Conservation (phyloP, 2,888 invertebrate species). For the Cistogaster globosa region DNA sequence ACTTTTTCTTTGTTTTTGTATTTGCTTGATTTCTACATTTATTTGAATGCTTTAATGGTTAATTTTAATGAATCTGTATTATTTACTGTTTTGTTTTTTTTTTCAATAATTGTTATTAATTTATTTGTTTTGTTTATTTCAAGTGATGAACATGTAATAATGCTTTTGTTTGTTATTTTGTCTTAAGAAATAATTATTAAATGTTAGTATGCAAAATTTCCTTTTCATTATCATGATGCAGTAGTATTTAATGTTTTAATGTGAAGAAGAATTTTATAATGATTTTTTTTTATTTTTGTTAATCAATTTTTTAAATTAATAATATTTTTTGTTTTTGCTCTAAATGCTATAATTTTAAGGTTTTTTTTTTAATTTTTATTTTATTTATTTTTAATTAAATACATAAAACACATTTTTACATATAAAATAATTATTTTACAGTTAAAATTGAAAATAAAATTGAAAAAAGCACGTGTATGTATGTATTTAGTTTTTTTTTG, state of each 20-base stretch:
- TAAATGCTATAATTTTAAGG: conserved; percentile 57
- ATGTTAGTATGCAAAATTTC: conserved; percentile 63
- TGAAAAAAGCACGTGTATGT: conserved; percentile 26
- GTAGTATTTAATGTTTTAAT: conserved; percentile 55
- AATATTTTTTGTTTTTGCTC: conserved; percentile 58
- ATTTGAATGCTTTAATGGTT: conserved; percentile 61
- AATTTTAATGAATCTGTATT: conserved; percentile 56
- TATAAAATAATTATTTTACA: conserved; percentile 68
- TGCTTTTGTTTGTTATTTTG: conserved; percentile 35
- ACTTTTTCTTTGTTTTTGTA: conserved; percentile 50
- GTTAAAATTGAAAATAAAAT: conserved; percentile 51
- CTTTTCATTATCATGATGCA: conserved; percentile 51
- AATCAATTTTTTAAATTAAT: conserved; percentile 56
- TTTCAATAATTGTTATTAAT: conserved; percentile 41
- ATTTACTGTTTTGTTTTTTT: conserved; percentile 46
- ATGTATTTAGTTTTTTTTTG: conserved; percentile 17
- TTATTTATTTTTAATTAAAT: conserved; percentile 45
- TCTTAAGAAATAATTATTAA: conserved; percentile 44
- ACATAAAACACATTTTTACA: conserved; percentile 69
- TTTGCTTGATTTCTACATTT: conserved; percentile 73
- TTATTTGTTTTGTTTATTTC: conserved; percentile 36
- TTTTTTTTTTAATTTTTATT: conserved; percentile 18
- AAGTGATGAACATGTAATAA: conserved; percentile 68
- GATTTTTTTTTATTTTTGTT: conserved; percentile 46
- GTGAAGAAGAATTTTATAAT: conserved; percentile 61